Evolutionary conservation across 64 coral and sea anemone genomes (phyloP).

Genomic region (Cladopsammia gracilis): DNA sequence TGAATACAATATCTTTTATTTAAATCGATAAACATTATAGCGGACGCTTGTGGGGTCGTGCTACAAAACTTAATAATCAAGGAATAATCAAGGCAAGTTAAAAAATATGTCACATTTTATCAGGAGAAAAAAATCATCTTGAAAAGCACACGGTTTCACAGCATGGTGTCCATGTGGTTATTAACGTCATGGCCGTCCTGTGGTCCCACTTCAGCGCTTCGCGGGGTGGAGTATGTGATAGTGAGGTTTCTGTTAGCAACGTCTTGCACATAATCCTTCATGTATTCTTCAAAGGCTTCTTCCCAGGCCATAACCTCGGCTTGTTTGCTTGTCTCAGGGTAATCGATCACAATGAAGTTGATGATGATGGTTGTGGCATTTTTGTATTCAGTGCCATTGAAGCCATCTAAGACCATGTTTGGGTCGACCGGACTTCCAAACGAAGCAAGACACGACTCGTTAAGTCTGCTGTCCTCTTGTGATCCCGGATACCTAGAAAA

Average conservation of each 20-base stretch:
- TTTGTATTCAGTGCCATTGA: neutral
- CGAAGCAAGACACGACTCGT: slow-evolving; percentile 18
- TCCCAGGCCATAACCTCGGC: slow-evolving; percentile 55
- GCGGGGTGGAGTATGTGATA: slow-evolving; percentile 23
- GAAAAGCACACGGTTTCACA: too few relatives aligned
- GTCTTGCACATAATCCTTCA: slow-evolving; percentile 46
- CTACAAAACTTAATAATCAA: too few relatives aligned
- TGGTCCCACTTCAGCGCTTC: too few relatives aligned
- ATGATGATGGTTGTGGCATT: slow-evolving; percentile 33
- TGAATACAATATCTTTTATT: too few relatives aligned
- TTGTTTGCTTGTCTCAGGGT: slow-evolving; percentile 29
- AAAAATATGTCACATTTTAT: too few relatives aligned
- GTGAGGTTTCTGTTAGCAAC: slow-evolving; percentile 52
- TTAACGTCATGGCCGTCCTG: too few relatives aligned
- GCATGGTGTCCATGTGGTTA: too few relatives aligned
- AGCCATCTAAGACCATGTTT: neutral
- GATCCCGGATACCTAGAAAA: neutral
- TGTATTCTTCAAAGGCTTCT: slow-evolving; percentile 47
- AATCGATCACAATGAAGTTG: slow-evolving; percentile 40
- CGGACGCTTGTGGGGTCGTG: too few relatives aligned
- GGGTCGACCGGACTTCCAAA: slow-evolving; percentile 4
- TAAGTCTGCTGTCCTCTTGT: neutral
- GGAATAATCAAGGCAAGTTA: too few relatives aligned
- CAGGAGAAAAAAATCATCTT: too few relatives aligned
- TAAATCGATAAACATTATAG: too few relatives aligned